phyloP scores from a whole-genome alignment of 37 sponge, comb jelly and placozoan species.

The Agelas oroides region DNA sequence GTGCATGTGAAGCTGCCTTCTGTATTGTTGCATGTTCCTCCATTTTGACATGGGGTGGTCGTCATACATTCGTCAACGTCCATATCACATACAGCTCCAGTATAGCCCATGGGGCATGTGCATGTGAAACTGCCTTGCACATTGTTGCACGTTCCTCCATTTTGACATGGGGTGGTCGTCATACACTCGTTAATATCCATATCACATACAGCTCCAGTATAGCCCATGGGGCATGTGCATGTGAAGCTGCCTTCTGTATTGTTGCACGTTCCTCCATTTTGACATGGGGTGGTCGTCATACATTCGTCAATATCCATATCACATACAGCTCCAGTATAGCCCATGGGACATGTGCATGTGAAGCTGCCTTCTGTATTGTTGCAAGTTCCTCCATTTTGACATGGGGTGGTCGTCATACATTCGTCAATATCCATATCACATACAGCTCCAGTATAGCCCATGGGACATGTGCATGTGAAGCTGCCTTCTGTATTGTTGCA shows the following conservation, averaged over 20 bases:
- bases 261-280: slow-evolving; percentile 49
- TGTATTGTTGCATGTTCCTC: slow-evolving; percentile 46
- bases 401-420: not conserved
- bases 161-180: slow-evolving; percentile 13
- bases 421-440: slow-evolving; percentile 7
- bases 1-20: slow-evolving; percentile 37
- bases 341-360: slow-evolving; percentile 54
- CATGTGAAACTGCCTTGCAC: slow-evolving; percentile 2
- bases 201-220: slow-evolving; percentile 38
- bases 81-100: slow-evolving; percentile 46
- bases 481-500: slow-evolving; percentile 20
- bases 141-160: slow-evolving; percentile 49
- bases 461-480: slow-evolving; percentile 53
- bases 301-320: slow-evolving; percentile 54
- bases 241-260: slow-evolving; percentile 44
- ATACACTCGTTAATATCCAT: slow-evolving; percentile 34
- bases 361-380: slow-evolving; percentile 12
- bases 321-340: slow-evolving; percentile 64
- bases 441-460: slow-evolving; percentile 50
- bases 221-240: slow-evolving; percentile 23
- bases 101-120: slow-evolving; percentile 45
- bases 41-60: slow-evolving; percentile 46
- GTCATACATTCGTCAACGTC: slow-evolving; percentile 53
- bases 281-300: slow-evolving; percentile 1
- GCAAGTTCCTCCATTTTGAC: slow-evolving; percentile 74